phyloP scores from a whole-genome alignment of 2,888 invertebrate species.

The Amphimallon solstitiale region DNA sequence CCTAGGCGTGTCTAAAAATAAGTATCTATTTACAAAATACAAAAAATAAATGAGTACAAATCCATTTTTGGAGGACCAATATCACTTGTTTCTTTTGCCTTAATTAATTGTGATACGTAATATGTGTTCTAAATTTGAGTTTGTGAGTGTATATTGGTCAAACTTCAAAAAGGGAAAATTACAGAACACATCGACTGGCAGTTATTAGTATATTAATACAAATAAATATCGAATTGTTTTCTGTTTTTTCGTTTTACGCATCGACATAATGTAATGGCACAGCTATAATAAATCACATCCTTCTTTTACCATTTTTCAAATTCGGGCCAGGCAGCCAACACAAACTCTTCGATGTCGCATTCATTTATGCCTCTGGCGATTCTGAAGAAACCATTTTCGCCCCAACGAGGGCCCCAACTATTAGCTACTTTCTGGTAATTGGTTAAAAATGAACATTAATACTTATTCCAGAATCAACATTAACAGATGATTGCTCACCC shows the following conservation, averaged over 20 bases:
- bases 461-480: neutral
- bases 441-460: neutral
- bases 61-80: conserved; percentile 22
- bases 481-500: conserved; percentile 72
- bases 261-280: conserved; percentile 31
- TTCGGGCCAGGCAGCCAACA: conserved; percentile 80
- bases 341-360: conserved; percentile 90
- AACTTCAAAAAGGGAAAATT: conserved; percentile 3
- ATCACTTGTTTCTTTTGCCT: neutral
- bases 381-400: conserved; percentile 90
- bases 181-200: conserved; percentile 41
- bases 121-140: neutral
- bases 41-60: conserved; percentile 1
- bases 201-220: conserved; percentile 36
- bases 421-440: conserved; percentile 89
- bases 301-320: conserved; percentile 36
- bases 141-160: conserved; percentile 4
- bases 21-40: conserved; percentile 27
- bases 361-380: conserved; percentile 87
- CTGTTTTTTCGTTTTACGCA: conserved; percentile 17
- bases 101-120: neutral
- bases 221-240: conserved; percentile 37
- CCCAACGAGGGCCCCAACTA: conserved; percentile 94
- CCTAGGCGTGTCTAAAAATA: conserved; percentile 4
- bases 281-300: conserved; percentile 22